Base-by-base conservation (phyloP, 2,797 vertebrate species). In the Protosalanx chinensis region DNA sequence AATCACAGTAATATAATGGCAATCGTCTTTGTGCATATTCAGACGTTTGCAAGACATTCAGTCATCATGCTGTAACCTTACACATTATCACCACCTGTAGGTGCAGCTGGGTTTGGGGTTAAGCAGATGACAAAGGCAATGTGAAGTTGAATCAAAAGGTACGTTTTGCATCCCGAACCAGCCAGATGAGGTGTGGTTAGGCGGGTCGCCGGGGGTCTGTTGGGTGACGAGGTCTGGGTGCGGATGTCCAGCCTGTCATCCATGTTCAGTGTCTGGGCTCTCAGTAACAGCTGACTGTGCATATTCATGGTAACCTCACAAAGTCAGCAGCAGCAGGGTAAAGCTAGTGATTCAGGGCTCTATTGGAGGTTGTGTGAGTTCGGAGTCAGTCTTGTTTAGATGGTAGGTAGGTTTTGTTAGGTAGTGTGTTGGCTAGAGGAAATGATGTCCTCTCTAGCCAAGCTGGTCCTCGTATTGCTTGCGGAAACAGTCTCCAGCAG, bases 401-500 rank as follows among this genome's bases (percentile, higher is more conserved):
- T 75, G 5, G 72, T 81, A 64, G 77, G 76, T 75, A 75, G 7
- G 23, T 27, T 27, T 27, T 27, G 23, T 27, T 27, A 27, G 56
- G 3, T 37, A 77, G 70, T 71, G 71, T 58, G 23, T 61, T 61
- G 20, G 29, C 2, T 56, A 56, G 51, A 3, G 65, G 27, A 32
- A 16, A 23, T 33, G 66, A n/a, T 1, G 32, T 72, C 79, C 71
- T 27, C 74, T 85, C 85, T 95, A 98, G 82, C 96, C 94, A 86
- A 98, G 85, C 90, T 94, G 97, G 93, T 99, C 97, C 91, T 98
- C 97, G 0, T 98, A 98, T 79, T 98, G 97, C 86, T 99, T 98
- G 33, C 97, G 94, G 92, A 99, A 99, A 85, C 97, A 98, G 89
- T 99, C 97, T 61, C 97, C 97, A 6, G 95, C 96, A 0, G 97